Evolutionary conservation across 2,113 vertebrate genomes (phyloP).

Genomic region (Microcebus murinus): DNA sequence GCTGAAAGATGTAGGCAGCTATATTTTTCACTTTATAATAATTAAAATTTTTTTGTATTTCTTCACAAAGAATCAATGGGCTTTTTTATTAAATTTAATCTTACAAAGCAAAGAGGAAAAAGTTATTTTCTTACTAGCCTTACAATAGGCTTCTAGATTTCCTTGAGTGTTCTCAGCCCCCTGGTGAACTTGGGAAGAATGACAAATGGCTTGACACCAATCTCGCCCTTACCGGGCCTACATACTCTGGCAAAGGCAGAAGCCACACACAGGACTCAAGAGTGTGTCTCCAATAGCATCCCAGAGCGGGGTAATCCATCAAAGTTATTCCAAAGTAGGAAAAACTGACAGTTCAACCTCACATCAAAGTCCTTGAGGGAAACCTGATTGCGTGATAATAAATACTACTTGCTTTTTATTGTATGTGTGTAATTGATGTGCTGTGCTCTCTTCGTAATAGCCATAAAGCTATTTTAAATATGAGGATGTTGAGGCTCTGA

Average conservation of each 20-base stretch:
- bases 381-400: neutral
- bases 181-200: neutral
- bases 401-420: neutral
- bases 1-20: neutral
- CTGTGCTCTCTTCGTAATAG: neutral
- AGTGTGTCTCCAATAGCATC: neutral
- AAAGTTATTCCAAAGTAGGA: neutral
- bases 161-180: neutral
- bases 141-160: neutral
- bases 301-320: neutral
- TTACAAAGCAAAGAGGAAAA: neutral
- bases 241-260: neutral
- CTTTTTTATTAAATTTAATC: conserved; percentile 43
- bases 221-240: accelerated
- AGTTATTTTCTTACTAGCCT: neutral
- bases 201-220: neutral
- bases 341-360: neutral
- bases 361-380: neutral
- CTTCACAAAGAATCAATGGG: conserved; percentile 38
- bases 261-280: neutral
- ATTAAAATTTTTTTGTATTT: conserved; percentile 55
- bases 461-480: neutral
- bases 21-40: conserved; percentile 51
- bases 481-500: neutral
- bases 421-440: neutral